Evolutionary conservation across 2,888 invertebrate genomes (phyloP).

Genomic region (Plagiodera versicolora): DNA sequence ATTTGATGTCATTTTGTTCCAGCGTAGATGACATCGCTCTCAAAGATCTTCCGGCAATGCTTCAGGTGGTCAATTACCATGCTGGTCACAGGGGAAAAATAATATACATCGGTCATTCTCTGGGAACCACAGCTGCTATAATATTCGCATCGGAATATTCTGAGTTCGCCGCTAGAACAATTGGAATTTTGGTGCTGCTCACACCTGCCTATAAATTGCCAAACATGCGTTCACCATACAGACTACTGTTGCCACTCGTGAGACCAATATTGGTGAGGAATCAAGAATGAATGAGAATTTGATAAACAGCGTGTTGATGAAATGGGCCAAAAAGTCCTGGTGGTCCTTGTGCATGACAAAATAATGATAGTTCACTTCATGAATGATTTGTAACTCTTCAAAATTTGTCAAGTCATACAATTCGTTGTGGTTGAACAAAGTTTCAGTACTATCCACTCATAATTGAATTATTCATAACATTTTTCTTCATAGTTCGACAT

Average conservation of each 20-base stretch:
- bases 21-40: constrained; percentile 64
- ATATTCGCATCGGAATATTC: constrained; percentile 60
- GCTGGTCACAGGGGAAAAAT: constrained; percentile 46
- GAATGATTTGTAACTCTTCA: too few relatives aligned
- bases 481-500: too few relatives aligned
- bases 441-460: too few relatives aligned
- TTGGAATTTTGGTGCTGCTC: constrained; percentile 58
- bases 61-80: constrained; percentile 58
- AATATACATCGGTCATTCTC: constrained; percentile 63
- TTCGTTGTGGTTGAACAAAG: too few relatives aligned
- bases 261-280: constrained; percentile 39
- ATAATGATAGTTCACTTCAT: too few relatives aligned
- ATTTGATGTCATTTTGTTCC: constrained; percentile 40
- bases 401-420: too few relatives aligned
- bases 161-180: constrained; percentile 58
- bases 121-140: constrained; percentile 62
- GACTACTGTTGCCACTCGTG: constrained; percentile 64
- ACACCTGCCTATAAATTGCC: constrained; percentile 61
- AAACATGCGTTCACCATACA: constrained; percentile 63
- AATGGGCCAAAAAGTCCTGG: too few relatives aligned
- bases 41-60: constrained; percentile 61
- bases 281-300: too few relatives aligned
- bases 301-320: too few relatives aligned
- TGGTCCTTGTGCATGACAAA: too few relatives aligned
- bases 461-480: too few relatives aligned